A percentile compares a stretch with the other conserved stretches of the same genome.
These are phyloP conservation scores for Hippolais icterina DNA, from an alignment of 2,113 vertebrate species.

Conservation along the genomic window DNA sequence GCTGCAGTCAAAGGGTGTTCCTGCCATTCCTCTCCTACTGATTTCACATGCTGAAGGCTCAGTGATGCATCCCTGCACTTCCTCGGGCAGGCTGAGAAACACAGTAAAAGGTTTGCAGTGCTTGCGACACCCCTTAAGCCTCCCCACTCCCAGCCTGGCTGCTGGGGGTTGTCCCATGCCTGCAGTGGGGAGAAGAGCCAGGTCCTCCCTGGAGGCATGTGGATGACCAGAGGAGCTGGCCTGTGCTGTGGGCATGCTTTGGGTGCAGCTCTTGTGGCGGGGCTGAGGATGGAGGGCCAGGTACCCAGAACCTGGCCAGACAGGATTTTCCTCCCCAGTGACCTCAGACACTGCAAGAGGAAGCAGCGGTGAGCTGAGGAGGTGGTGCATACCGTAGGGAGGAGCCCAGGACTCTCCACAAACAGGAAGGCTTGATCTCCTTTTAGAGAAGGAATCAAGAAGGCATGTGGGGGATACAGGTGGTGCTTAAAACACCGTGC, in stretches of 20 bases:
- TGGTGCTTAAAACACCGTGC: background rate
- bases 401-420: background rate
- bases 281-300: background rate
- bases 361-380: fast-evolving
- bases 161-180: background rate
- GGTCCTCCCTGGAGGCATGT: fast-evolving
- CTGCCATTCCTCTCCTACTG: background rate
- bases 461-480: background rate
- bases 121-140: fast-evolving
- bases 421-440: background rate
- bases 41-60: background rate
- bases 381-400: background rate
- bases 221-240: background rate
- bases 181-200: background rate
- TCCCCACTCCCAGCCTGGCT: fast-evolving
- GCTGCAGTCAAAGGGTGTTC: background rate
- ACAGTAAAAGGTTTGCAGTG: background rate
- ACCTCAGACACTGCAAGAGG: conserved; percentile 34
- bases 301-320: background rate
- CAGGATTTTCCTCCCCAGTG: background rate
- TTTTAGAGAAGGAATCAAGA: background rate
- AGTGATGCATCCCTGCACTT: background rate
- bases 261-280: fast-evolving
- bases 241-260: fast-evolving
- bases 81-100: background rate